phyloP scores from a whole-genome alignment of 2,888 invertebrate species.

The Polydrusus tereticollis region DNA sequence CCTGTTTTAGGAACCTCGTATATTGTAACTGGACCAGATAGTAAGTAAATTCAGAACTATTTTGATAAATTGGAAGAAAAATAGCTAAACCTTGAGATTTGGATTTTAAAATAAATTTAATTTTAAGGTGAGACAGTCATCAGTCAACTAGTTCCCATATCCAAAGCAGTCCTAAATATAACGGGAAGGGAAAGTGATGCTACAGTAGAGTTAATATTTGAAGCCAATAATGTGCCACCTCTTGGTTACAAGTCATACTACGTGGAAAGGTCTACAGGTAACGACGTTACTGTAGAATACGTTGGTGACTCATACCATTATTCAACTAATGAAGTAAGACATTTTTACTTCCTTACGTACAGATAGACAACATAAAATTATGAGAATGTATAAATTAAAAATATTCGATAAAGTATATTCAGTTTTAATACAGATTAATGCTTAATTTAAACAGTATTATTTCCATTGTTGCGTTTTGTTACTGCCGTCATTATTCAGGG shows the following conservation, averaged over 20 bases:
- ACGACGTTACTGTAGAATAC: neutral
- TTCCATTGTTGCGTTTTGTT: too few relatives aligned
- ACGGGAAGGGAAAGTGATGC: conserved; percentile 76
- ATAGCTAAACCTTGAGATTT: too few relatives aligned
- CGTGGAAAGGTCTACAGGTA: conserved; percentile 2
- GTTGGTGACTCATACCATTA: neutral
- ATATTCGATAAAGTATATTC: too few relatives aligned
- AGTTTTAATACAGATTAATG: too few relatives aligned
- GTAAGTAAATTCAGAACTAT: conserved; percentile 63
- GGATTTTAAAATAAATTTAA: neutral
- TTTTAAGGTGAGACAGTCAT: conserved; percentile 70
- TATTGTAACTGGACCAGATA: conserved; percentile 70
- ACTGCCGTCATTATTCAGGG: too few relatives aligned
- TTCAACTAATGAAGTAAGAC: neutral
- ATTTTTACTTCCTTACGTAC: too few relatives aligned
- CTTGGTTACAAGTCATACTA: conserved; percentile 75
- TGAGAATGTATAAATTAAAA: too few relatives aligned
- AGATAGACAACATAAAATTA: too few relatives aligned
- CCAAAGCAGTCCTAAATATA: conserved; percentile 69
- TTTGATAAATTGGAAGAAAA: conserved; percentile 45
- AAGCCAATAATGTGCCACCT: conserved; percentile 74
- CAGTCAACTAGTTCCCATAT: conserved; percentile 75
- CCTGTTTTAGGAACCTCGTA: conserved; percentile 70
- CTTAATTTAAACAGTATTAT: too few relatives aligned
- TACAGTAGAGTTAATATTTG: conserved; percentile 78